Base-by-base conservation (phyloP, 2,113 vertebrate genomes). In the Accipiter virgatus region DNA sequence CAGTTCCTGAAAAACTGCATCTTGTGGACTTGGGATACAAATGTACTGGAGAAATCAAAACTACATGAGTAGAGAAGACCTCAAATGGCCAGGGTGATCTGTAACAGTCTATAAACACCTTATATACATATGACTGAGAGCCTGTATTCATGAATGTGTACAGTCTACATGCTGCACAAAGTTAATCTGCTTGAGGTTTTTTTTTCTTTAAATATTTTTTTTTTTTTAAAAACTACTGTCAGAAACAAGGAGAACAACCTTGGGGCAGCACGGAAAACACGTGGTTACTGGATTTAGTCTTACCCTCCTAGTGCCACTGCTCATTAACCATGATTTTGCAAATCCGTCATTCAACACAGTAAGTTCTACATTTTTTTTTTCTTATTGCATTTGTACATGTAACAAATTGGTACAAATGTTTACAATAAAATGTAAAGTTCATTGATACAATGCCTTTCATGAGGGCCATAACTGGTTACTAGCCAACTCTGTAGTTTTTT, bases 401-500 rank as follows among this genome's bases (percentile, higher is more conserved):
- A 81, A 95, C 61, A 88, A 92, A 86, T 55, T 20, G 34, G 80
- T 82, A 96, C 68, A 94, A 94, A 86, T 23, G 74, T 91, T 95
- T 72, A 85, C 66, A 88, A 48, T 42, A 91, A 96, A 67, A 67
- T 38, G 67, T 36, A 75, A 53, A 70, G 61, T 80, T 96, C 81
- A 88, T 62, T 47, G 73, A 89, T 90, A 95, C 90, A 97, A 75
- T 88, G 88, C 32, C 73, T 91, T 85, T 89, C 58, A 19, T 48
- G 84, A 87, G 9, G 77, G 90, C 92, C 48, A 32, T 45, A 83
- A 75, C 19, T 74, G 71, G 42, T 88, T 91, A 83, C 68, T 75
- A 77, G 94, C 87, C 91, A 73, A 94, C 88, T 86, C 68, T 10
- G 25, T 81, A 81, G 92, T 87, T 81, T 95, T 97, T 97, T 93